Conservation (phyloP, 2,797 vertebrate genomes). For the Hydrophis major region DNA sequence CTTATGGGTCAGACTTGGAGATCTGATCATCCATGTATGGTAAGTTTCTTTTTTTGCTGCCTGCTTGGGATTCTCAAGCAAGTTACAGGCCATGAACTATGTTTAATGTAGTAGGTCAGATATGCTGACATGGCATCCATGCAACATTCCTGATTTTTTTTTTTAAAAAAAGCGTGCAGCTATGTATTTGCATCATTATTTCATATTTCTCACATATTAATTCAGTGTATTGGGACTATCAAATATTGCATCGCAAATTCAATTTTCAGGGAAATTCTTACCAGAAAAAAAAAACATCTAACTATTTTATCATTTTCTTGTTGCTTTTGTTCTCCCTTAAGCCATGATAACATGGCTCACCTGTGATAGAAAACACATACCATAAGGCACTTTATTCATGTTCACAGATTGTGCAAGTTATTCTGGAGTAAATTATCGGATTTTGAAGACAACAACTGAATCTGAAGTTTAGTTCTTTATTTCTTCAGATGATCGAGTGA, state of each 20-base stretch:
- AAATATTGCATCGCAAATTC: not conserved
- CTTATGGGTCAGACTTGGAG: not conserved
- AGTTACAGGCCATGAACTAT: not conserved
- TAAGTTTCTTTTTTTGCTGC: not conserved
- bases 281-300: not conserved
- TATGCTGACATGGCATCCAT: not conserved
- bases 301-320: not conserved
- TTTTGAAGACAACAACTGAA: not conserved
- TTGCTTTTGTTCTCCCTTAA: not conserved
- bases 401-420: not conserved
- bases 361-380: conserved; percentile 12
- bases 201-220: not conserved
- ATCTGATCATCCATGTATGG: not conserved
- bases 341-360: conserved; percentile 12
- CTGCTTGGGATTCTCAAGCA: not conserved
- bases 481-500: not conserved
- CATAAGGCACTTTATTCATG: not conserved
- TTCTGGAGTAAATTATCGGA: not conserved
- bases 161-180: not conserved
- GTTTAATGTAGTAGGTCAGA: not conserved
- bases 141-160: not conserved
- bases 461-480: not conserved
- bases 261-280: not conserved
- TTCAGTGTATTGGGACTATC: not conserved
- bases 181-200: not conserved